Evolutionary conservation across 2,888 invertebrate genomes (phyloP), one percentile per base, ranked within the genome.

Genomic region (Idaea dimidiata): DNA sequence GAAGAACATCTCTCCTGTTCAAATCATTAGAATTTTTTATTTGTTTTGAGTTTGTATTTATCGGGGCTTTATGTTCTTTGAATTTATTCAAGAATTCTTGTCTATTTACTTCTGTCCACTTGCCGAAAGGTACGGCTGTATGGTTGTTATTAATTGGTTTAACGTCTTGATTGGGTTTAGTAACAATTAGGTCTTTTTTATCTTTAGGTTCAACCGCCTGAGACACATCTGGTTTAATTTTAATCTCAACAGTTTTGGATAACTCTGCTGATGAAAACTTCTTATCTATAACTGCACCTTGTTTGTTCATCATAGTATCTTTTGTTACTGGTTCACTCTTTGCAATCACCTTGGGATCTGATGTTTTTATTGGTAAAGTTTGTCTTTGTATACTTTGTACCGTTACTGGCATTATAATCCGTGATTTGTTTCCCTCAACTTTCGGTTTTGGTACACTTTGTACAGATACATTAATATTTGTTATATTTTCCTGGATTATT

Each of bases 61-160:
- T 76, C 55, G 87, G 82, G 10, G 81, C 75, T 73, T 88, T 91
- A 6, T 81, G 74, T 75, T 87, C 88, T 70, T 89, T 91, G 61
- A 91, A 86, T 81, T 89, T 89, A 68, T 86, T 86, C 17, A 92
- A 75, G 74, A 91, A 92, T 56, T 87, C 89, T 76, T 91, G 89
- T 62, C 90, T 87, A 69, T 92, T 87, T 6, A 82, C 91, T 66
- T 88, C 89, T 54, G 92, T 92, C 92, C 92, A 92, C 76, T 89
- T 85, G 7, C 92, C 92, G 74, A 92, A 92, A 43, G 92, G 92
- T 54, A 92, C 92, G 53, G 87, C 83, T 31, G 80, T 72, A 67
- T 86, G 83, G 69, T 86, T 88, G 68, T 84, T 87, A 60, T 81
- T 84, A 1, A 77, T 75, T 56, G 83, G 76, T 69, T 83, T 87